phyloP scores from a whole-genome alignment of 2,797 vertebrate genomes.

The Caiman crocodilus region DNA sequence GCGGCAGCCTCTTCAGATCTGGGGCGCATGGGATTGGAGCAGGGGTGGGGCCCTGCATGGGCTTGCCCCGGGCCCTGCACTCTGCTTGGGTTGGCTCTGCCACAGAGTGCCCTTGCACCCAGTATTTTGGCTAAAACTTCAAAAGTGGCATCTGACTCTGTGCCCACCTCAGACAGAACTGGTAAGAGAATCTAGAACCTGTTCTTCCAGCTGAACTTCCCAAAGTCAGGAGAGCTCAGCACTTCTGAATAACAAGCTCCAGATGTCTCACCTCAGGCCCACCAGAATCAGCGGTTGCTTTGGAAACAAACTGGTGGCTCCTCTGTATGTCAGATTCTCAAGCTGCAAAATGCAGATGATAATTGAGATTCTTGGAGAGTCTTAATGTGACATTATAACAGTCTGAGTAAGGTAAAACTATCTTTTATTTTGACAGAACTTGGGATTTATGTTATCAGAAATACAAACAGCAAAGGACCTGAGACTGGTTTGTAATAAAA shows the following conservation, averaged over 20 bases:
- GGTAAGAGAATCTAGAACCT: background rate
- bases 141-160: constrained; percentile 31
- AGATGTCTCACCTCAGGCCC: background rate
- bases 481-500: background rate
- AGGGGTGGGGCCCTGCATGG: too few relatives aligned
- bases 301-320: background rate
- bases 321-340: background rate
- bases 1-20: too few relatives aligned
- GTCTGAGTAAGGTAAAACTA: background rate
- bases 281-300: background rate
- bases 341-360: background rate
- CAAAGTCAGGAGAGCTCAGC: background rate
- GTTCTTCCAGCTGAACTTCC: background rate
- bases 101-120: too few relatives aligned
- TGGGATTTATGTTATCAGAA: background rate
- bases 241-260: background rate
- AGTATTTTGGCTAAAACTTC: background rate
- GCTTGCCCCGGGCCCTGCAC: too few relatives aligned
- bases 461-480: constrained; percentile 1
- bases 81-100: too few relatives aligned
- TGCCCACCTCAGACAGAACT: background rate
- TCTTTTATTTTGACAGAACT: background rate
- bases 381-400: background rate
- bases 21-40: too few relatives aligned
- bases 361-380: background rate